Conservation (phyloP, 2,888 invertebrate genomes). For the Epinotia brunnichana region DNA sequence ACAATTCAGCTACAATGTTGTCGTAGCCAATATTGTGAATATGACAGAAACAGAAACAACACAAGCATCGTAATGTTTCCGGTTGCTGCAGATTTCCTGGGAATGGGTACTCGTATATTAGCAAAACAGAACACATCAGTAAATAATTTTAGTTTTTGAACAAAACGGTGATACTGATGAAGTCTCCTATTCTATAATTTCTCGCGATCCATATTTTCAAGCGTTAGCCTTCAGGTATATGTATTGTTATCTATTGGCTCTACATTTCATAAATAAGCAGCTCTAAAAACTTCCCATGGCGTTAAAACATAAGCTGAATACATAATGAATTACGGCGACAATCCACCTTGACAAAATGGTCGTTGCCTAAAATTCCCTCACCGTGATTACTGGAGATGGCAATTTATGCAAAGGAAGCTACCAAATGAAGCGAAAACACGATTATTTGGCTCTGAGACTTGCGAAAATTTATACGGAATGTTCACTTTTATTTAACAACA, state of each 20-base stretch:
- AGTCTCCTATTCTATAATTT: too few species aligned
- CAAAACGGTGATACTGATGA: neutral
- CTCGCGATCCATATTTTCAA: neutral
- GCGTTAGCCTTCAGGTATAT: neutral
- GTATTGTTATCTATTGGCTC: neutral
- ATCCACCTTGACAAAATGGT: slow-evolving; percentile 35
- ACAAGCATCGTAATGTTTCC: neutral
- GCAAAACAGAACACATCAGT: neutral
- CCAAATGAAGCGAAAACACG: slow-evolving; percentile 75
- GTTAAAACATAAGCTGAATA: slow-evolving; percentile 29
- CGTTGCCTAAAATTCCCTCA: slow-evolving; percentile 57
- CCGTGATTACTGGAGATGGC: slow-evolving; percentile 66
- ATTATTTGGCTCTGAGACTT: slow-evolving; percentile 71
- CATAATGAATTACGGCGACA: slow-evolving; percentile 33
- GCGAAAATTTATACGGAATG: slow-evolving; percentile 71
- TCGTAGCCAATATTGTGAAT: too few species aligned
- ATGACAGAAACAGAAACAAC: neutral
- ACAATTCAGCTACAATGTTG: too few species aligned
- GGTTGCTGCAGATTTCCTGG: neutral
- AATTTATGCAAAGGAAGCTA: slow-evolving; percentile 70
- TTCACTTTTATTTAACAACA: slow-evolving; percentile 66
- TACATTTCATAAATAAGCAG: slow-evolving; percentile 5
- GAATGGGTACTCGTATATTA: too few species aligned
- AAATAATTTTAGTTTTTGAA: neutral
- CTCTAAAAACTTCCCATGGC: slow-evolving; percentile 16